Conservation (phyloP, 2,888 invertebrate species). For the Cactoblastis cactorum region DNA sequence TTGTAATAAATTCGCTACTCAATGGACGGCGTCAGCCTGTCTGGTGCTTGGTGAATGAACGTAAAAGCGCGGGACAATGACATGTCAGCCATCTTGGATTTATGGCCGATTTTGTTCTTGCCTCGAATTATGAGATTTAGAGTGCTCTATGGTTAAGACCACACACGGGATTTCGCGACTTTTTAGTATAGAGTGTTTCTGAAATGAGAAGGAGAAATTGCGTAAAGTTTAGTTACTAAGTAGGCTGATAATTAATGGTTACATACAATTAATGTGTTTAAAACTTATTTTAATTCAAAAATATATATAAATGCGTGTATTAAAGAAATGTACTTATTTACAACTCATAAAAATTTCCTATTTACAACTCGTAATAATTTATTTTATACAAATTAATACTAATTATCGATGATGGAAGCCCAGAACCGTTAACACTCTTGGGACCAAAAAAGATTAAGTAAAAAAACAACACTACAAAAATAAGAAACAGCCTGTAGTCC, state of each 20-base stretch:
- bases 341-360: too few relatives aligned
- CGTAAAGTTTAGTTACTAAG: too few relatives aligned
- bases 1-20: constrained; percentile 12
- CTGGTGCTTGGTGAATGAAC: constrained; percentile 42
- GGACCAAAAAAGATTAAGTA: background rate
- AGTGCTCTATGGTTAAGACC: constrained; percentile 49
- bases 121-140: constrained; percentile 40
- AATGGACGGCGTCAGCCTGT: constrained; percentile 36
- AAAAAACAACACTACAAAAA: background rate
- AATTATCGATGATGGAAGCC: too few relatives aligned
- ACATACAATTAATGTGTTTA: too few relatives aligned
- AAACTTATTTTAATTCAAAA: too few relatives aligned
- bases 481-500: constrained; percentile 33
- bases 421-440: too few relatives aligned
- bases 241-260: too few relatives aligned
- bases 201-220: too few relatives aligned
- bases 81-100: constrained; percentile 48
- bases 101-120: constrained; percentile 67
- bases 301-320: background rate
- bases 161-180: constrained; percentile 53
- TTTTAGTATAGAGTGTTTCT: constrained; percentile 35
- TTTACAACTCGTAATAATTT: too few relatives aligned
- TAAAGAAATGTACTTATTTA: background rate
- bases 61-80: constrained; percentile 34
- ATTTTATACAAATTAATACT: too few relatives aligned